A percentile compares a stretch with the other conserved stretches of the same genome.
Evolutionary conservation across 2,888 invertebrate genomes (phyloP).

Genomic region (Trissoscelio sp.): DNA sequence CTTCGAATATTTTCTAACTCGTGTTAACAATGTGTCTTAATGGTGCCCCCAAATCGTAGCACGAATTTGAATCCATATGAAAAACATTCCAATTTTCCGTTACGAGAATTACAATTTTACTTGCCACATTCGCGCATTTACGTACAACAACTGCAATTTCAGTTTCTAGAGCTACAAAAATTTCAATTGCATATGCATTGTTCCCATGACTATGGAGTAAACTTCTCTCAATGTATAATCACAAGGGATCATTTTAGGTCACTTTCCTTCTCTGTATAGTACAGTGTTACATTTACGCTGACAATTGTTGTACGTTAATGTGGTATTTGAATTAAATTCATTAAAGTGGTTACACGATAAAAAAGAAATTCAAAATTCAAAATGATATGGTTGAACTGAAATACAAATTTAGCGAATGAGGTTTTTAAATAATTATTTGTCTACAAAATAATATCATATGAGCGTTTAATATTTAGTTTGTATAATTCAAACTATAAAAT

Average conservation of each 20-base stretch:
- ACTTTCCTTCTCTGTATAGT: conserved; percentile 22
- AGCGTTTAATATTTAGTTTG: no score
- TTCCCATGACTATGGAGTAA: conserved; percentile 36
- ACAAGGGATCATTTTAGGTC: conserved; percentile 39
- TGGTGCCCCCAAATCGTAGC: not conserved
- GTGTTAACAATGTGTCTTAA: not conserved
- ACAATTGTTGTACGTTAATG: conserved; percentile 9
- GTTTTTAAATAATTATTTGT: no score
- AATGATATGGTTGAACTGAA: no score
- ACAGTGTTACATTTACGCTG: conserved; percentile 13
- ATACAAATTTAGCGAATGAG: no score
- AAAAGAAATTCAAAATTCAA: no score
- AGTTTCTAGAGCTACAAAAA: conserved; percentile 26
- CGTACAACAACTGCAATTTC: conserved; percentile 21
- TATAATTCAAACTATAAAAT: no score
- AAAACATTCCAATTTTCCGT: conserved; percentile 13
- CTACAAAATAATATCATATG: no score
- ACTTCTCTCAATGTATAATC: conserved; percentile 44
- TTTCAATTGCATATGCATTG: conserved; percentile 38
- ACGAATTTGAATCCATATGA: not conserved
- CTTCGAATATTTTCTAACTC: not conserved
- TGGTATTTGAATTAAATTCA: conserved; percentile 10
- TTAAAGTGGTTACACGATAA: not conserved
- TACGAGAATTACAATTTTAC: not conserved
- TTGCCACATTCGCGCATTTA: conserved; percentile 2